These are phyloP conservation scores for Oscarella lobularis DNA, from an alignment of 37 sponge, comb jelly and placozoan genomes.

Conservation along the genomic window DNA sequence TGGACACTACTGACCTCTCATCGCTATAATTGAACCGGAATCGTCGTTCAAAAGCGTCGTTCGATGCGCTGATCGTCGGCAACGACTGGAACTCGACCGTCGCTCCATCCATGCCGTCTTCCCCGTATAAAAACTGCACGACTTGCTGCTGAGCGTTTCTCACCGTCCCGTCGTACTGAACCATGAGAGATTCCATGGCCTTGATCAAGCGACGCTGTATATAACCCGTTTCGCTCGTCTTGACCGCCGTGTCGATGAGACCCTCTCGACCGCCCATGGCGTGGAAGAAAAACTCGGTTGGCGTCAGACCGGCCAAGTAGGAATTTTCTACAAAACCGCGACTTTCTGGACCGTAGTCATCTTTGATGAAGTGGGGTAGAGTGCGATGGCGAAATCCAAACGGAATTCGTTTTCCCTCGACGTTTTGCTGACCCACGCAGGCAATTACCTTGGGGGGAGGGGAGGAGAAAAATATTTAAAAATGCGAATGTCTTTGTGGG, in stretches of 20 bases:
- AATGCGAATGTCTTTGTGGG: no score
- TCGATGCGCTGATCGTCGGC: constrained; percentile 66
- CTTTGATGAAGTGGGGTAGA: constrained; percentile 99
- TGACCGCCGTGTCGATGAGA: constrained; percentile 98
- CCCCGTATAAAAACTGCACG: constrained; percentile 93
- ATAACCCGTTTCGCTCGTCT: constrained; percentile 98
- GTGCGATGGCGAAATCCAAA: constrained; percentile 96
- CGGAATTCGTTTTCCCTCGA: constrained; percentile 98
- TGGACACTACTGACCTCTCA: constrained; percentile 50
- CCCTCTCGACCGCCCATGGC: constrained; percentile 99
- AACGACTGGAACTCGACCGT: constrained; percentile 91
- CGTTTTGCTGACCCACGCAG: constrained; percentile 99
- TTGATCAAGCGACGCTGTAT: constrained; percentile 98
- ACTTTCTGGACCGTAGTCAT: constrained; percentile 98
- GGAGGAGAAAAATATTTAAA: no score
- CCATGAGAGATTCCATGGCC: constrained; percentile 97
- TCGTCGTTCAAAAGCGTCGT: constrained; percentile 61
- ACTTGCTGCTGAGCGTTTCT: constrained; percentile 84
- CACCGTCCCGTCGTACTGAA: constrained; percentile 93
- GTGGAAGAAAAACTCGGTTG: constrained; percentile 99
- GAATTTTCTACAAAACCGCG: constrained; percentile 99
- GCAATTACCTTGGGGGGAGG: constrained; percentile 86
- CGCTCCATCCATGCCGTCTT: constrained; percentile 99
- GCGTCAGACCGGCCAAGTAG: constrained; percentile 95
- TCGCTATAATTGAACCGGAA: constrained; percentile 80